Evolutionary conservation across 1,140 invertebrate species (phyloP).

Genomic region (Branchinecta lynchi): DNA sequence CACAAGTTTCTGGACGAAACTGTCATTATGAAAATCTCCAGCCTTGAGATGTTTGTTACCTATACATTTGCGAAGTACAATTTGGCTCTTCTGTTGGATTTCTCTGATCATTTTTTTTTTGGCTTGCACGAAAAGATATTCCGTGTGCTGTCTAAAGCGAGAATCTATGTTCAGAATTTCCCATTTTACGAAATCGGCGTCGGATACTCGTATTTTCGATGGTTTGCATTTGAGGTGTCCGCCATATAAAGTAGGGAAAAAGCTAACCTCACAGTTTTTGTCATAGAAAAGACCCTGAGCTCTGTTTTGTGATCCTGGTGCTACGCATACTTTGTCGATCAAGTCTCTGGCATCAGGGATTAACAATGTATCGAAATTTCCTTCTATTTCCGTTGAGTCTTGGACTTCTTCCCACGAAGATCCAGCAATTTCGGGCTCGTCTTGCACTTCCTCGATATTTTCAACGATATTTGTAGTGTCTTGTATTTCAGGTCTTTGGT

Average conservation of each 20-base stretch:
- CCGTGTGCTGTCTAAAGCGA: neutral
- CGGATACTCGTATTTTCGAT: constrained; percentile 3
- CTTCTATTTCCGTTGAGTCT: neutral
- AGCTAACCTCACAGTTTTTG: constrained; percentile 3
- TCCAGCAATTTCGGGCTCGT: neutral
- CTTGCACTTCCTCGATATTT: neutral
- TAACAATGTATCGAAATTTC: neutral
- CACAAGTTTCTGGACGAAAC: neutral
- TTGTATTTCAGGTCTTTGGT: neutral
- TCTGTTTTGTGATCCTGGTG: constrained; percentile 1
- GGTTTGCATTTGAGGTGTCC: neutral
- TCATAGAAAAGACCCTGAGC: constrained; percentile 6
- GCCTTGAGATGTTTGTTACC: neutral
- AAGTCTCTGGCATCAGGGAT: neutral
- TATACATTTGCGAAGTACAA: neutral
- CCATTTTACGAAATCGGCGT: neutral
- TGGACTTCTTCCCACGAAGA: constrained; percentile 9
- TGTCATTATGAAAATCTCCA: neutral
- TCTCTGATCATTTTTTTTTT: constrained; percentile 6
- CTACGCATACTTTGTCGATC: constrained; percentile 10
- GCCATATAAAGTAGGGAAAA: neutral
- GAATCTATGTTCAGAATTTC: constrained; percentile 3
- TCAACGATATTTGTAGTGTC: neutral
- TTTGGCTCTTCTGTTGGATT: neutral
- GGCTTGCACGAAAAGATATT: neutral